Evolutionary conservation across 2,888 invertebrate species (phyloP).

Genomic region (Agrotis exclamationis): DNA sequence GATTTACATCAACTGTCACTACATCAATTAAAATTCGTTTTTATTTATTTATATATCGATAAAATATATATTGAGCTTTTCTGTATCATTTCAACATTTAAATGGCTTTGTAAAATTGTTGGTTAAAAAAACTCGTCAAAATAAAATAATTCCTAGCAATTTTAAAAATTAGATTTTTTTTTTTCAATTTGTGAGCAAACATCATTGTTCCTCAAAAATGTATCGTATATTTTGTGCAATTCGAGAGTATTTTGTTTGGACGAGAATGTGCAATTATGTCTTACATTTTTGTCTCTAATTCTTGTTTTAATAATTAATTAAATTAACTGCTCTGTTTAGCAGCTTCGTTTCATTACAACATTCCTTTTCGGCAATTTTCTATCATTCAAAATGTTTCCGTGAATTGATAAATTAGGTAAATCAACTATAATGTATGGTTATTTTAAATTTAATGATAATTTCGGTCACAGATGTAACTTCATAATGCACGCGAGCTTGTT

Average conservation of each 20-base stretch:
- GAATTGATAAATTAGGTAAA: slow-evolving; percentile 53
- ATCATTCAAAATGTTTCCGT: slow-evolving; percentile 13
- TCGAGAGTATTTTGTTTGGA: slow-evolving; percentile 4
- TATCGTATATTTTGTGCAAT: background rate
- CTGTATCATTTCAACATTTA: background rate
- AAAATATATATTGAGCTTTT: background rate
- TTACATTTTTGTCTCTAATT: slow-evolving; percentile 14
- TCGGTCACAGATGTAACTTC: slow-evolving; percentile 28
- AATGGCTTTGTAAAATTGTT: slow-evolving; percentile 1
- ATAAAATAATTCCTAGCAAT: background rate
- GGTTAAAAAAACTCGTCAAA: background rate
- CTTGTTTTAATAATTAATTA: slow-evolving; percentile 43
- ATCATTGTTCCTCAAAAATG: no score
- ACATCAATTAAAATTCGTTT: background rate
- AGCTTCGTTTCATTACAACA: slow-evolving; percentile 9
- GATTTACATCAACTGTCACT: slow-evolving; percentile 1
- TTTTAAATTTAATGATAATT: slow-evolving; percentile 16
- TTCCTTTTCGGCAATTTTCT: slow-evolving; percentile 35
- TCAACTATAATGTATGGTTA: slow-evolving; percentile 31
- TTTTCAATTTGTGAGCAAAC: background rate
- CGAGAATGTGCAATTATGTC: background rate
- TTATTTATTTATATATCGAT: background rate
- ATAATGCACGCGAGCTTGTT: slow-evolving; percentile 38
- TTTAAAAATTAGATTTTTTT: background rate
- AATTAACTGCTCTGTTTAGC: slow-evolving; percentile 22